Base-by-base conservation (phyloP, 1,140 invertebrate species). In the Drosophila novamexicana region DNA sequence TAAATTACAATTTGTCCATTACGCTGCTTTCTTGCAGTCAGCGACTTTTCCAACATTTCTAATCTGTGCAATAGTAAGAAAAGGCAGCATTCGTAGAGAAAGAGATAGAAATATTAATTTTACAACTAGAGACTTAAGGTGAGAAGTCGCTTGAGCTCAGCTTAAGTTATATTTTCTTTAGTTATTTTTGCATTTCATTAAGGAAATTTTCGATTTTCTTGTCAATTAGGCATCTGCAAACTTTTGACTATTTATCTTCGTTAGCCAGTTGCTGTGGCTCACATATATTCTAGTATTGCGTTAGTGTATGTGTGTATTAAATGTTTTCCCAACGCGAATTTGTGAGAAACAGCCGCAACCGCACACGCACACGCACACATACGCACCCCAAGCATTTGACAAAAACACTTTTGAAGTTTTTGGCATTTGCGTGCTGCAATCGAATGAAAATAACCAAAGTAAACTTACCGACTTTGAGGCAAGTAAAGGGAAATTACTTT, bases 131-230 rank as follows among this genome's bases (percentile, higher is more conserved):
- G 34, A 10, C 8, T 9, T 12, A 9, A 52, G 29, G 7, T 40
- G 22, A 16, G 16, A 6, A 6, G 32, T 16, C 14, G n/a, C 10
- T 40, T 18, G 32, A 40, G 16, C 18, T 50, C 34, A 12, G 42
- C 45, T 59, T 22, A 32, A 65, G 63, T 83, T 80, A 67, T 61
- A 79, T 68, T 45, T 39, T 82, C 69, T 77, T 74, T 59, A 37
- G 49, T 54, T 42, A 66, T 77, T 77, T 89, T 69, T 72, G 74
- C 74, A 81, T 84, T 89, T 84, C 74, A 84, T 89, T 89, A 63
- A 75, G 66, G 61, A 81, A 73, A 89, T 69, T 89, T 88, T 89
- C 70, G 82, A 86, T 86, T 88, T 88, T 89, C 84, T 81, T 78
- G 72, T 80, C 83, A 88, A 89, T 88, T 88, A 88, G 82, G 75